Percentiles rank a stretch among this genome's conserved stretches.
Evolutionary conservation across 2,113 vertebrate genomes (phyloP).

Genomic region (Cricetomys ansorgei): DNA sequence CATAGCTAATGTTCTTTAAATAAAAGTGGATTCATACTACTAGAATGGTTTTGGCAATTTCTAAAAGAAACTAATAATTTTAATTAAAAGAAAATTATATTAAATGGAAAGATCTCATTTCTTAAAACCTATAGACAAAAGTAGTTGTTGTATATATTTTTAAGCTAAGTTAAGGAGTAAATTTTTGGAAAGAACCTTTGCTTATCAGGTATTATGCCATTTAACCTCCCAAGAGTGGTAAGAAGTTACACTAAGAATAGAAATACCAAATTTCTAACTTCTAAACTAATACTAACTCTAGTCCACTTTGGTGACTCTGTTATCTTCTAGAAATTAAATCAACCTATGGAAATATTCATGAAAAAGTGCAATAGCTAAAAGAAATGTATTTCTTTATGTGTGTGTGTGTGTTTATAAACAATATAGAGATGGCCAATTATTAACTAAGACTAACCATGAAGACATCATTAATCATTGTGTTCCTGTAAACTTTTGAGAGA

Average conservation of each 20-base stretch:
- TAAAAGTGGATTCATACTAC: neutral
- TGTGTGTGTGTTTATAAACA: neutral
- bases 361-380: neutral
- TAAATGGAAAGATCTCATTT: neutral
- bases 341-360: neutral
- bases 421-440: neutral
- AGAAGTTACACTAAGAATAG: neutral
- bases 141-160: constrained; percentile 6
- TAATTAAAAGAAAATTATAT: constrained; percentile 40
- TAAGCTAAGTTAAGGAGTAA: neutral
- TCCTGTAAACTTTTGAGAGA: neutral
- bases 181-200: neutral
- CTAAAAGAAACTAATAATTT: constrained; percentile 24
- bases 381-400: neutral
- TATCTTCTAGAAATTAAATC: neutral
- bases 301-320: neutral
- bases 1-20: neutral
- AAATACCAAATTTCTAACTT: neutral
- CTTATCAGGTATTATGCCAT: neutral
- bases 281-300: neutral
- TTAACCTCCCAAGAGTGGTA: neutral
- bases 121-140: constrained; percentile 16
- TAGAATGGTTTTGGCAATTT: constrained; percentile 12
- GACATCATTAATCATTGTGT: neutral
- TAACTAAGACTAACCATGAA: neutral